Conservation (phyloP, 1,140 invertebrate genomes). For the Melitaea cinxia region DNA sequence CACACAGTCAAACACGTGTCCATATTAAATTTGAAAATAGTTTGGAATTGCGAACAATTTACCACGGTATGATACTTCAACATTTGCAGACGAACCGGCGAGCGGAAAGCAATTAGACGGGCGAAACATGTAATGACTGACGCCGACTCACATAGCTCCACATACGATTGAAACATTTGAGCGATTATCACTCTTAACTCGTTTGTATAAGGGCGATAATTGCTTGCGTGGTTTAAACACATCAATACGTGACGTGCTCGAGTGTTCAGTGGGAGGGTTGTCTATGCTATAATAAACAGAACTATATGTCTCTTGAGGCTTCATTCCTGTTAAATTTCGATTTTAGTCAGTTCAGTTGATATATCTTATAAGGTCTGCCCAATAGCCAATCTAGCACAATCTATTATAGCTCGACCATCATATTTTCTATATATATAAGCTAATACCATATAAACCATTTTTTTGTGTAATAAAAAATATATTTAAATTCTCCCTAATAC, state of each 20-base stretch:
- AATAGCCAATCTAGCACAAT: too few relatives aligned
- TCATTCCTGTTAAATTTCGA: too few relatives aligned
- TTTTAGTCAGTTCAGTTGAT: too few relatives aligned
- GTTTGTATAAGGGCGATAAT: background rate
- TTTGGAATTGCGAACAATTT: constrained; percentile 44
- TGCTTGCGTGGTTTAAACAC: background rate
- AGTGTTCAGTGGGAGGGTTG: too few relatives aligned
- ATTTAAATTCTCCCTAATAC: too few relatives aligned
- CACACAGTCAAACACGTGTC: background rate
- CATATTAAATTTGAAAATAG: constrained; percentile 30
- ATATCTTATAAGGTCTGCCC: too few relatives aligned
- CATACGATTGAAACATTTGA: constrained; percentile 7
- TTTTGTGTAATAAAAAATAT: too few relatives aligned
- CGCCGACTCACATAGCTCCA: constrained; percentile 7
- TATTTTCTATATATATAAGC: too few relatives aligned
- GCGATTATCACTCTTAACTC: constrained; percentile 11
- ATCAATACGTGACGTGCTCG: background rate
- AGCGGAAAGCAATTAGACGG: constrained; percentile 54
- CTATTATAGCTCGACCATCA: too few relatives aligned
- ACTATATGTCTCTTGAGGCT: too few relatives aligned
- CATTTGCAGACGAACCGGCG: constrained; percentile 24
- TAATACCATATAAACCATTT: too few relatives aligned
- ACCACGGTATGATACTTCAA: constrained; percentile 33
- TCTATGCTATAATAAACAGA: too few relatives aligned
- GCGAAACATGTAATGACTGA: constrained; percentile 54